A percentile compares a stretch with the other conserved stretches of the same genome.
Evolutionary conservation across 2,797 vertebrate species (phyloP).

Genomic region (Pseudochromis fuscus): DNA sequence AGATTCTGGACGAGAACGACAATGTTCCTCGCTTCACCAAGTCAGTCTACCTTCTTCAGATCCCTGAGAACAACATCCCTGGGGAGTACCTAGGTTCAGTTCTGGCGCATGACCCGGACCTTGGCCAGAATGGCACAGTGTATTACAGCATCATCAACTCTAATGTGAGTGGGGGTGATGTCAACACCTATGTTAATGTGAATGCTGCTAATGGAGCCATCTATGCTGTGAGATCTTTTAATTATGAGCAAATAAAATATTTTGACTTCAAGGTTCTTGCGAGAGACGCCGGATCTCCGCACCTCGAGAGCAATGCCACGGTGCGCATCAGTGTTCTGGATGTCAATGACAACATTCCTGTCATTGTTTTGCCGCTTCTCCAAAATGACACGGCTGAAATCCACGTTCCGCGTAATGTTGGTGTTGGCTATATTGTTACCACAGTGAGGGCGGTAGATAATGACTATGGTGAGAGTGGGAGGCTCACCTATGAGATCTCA

Average conservation of each 20-base stretch:
- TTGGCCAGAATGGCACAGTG: conserved; percentile 97
- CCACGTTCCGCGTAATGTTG: conserved; percentile 96
- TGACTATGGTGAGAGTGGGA: conserved; percentile 98
- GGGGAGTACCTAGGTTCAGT: conserved; percentile 98
- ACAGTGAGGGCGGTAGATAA: conserved; percentile 96
- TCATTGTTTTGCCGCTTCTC: conserved; percentile 93
- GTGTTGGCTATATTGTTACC: conserved; percentile 95
- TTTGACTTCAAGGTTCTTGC: conserved; percentile 98
- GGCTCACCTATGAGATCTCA: conserved; percentile 96
- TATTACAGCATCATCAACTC: conserved; percentile 97
- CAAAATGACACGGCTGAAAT: conserved; percentile 98
- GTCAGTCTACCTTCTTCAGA: conserved; percentile 94
- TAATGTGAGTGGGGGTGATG: conserved; percentile 96
- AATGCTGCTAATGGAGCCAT: conserved; percentile 98
- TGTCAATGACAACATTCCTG: conserved; percentile 97
- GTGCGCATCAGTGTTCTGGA: conserved; percentile 95
- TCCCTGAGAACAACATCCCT: conserved; percentile 98
- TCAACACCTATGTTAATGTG: conserved; percentile 98
- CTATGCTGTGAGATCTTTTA: conserved; percentile 97
- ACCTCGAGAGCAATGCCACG: conserved; percentile 95
- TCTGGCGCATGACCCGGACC: conserved; percentile 95
- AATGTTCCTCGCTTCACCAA: conserved; percentile 97
- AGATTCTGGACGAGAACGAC: conserved; percentile 97
- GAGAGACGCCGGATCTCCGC: conserved; percentile 95
- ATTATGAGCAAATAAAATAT: conserved; percentile 98